Evolutionary conservation across 1,140 invertebrate species (phyloP), one percentile per base, ranked within the genome.

Genomic region (Pseudomyrmex pallidus): DNA sequence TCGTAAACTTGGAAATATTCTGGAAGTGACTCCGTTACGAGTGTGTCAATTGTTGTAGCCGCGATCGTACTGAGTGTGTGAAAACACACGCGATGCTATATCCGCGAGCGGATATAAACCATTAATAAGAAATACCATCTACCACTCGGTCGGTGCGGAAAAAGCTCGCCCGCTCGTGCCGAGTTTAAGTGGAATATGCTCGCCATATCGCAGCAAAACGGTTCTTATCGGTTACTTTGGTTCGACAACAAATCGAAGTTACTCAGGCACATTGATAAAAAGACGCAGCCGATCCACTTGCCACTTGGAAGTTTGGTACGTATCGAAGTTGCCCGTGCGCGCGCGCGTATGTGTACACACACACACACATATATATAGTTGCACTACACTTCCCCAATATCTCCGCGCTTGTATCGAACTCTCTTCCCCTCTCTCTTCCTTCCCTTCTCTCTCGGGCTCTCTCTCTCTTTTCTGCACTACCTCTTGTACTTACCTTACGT

Each of bases 221-320:
- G 70, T 88, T 88, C 87, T 87, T 88, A 88, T 88, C 87, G 85
- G 57, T 77, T 72, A 82, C 48, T 85, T 85, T 61, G 76, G 66
- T 54, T 48, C 70, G 48, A 54, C 83, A 68, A 80, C 56, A 67
- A 68, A 82, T 88, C 61, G 73, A 78, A 59, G 82, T 57, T 82
- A 82, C 82, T 73, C 70, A 48, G 56, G 56, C 22, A 52, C 74
- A 61, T 85, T 74, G 87, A 88, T 88, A 88, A 88, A 88, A 88
- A 88, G 77, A 83, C 61, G 63, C 72, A 25, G 72, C 67, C 73
- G 72, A 85, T 88, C 78, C 77, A 77, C 86, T 88, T 83, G 86
- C 76, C 83, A 59, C 78, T 88, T 83, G 59, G 62, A 88, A 88
- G 66, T 88, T 88, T 64, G 61, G 61, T 57, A 74, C 68, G 67